Evolutionary conservation across 2,113 vertebrate species (phyloP), one percentile per base, ranked within the genome.

Genomic region (Melanocharis versteri): DNA sequence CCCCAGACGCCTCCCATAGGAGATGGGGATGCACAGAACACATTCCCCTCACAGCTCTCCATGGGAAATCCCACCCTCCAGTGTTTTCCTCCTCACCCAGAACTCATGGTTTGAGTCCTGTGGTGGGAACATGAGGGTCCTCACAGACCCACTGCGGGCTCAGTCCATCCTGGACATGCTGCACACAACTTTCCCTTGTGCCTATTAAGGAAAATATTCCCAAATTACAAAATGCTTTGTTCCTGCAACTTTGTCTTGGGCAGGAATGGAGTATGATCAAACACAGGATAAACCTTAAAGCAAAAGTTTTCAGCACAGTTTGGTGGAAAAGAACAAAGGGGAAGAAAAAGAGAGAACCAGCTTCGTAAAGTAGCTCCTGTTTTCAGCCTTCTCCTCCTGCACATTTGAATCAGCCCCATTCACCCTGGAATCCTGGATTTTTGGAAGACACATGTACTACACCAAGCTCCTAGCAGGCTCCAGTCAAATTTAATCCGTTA

Each of bases 101-200:
- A 61, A 10, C 30, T 19, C 0, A 0, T 1, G 1, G 20, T 54
- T 79, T 54, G 51, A 28, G 4, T 14, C 30, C 39, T 48, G 19
- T 7, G 24, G 10, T 40, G 33, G 33, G 30, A 83, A 42, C 12
- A 24, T 4, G 35, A 60, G 39, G 20, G 28, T 40, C 27, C 33
- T 85, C 65, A 8, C 42, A 28, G 61, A 60, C 20, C 16, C 53
- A 2, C 26, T 1, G 0, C 9, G 19, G 28, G 9, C 56, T 79
- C 33, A 45, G 54, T 60, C 65, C 5, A 2, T 45, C 51, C 53
- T 30, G 11, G 31, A 15, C 7, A 13, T 0, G 0, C n/a, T 26
- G 27, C 33, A 27, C 30, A 10, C 31, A 61, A 9, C 40, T 44
- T 31, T 6, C 17, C 27, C 16, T 70, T 53, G 35, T 7, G 3